A percentile compares a stretch with the other conserved stretches of the same genome.
phyloP scores from a whole-genome alignment of 2,888 invertebrate species.

The Drosophila anceps region DNA sequence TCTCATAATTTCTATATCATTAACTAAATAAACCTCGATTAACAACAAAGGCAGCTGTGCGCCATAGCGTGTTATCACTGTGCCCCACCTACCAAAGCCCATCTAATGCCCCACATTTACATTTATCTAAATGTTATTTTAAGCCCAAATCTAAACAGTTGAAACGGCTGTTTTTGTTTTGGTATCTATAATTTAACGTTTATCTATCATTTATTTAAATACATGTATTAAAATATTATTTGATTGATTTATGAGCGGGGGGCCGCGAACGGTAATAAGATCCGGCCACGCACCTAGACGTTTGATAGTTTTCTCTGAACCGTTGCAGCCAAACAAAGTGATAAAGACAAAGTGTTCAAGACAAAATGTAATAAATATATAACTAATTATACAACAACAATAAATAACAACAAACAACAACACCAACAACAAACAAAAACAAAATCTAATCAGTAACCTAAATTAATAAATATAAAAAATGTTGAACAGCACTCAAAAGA shows the following conservation, averaged over 20 bases:
- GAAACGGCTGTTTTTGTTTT: background rate
- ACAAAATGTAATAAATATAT: conserved; percentile 72
- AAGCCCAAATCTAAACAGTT: conserved; percentile 5
- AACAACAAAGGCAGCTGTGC: background rate
- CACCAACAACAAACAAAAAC: conserved; percentile 23
- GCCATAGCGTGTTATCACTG: conserved; percentile 1
- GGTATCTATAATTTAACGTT: background rate
- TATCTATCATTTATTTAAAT: conserved; percentile 22
- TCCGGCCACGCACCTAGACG: conserved; percentile 45
- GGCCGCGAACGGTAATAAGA: conserved; percentile 1
- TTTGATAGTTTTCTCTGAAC: conserved; percentile 55
- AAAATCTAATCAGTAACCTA: conserved; percentile 33
- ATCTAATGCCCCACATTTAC: conserved; percentile 19
- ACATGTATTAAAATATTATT: conserved; percentile 66
- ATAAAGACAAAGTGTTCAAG: conserved; percentile 80
- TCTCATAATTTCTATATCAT: background rate
- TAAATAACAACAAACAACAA: conserved; percentile 18
- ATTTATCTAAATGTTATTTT: conserved; percentile 47
- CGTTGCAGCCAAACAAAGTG: conserved; percentile 73
- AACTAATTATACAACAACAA: conserved; percentile 51
- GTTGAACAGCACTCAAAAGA: conserved; percentile 38
- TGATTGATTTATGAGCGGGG: conserved; percentile 57
- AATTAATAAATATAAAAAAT: background rate
- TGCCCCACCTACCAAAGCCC: background rate
- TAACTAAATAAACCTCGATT: background rate